Percentiles rank a stretch among this genome's conserved stretches.
These are phyloP conservation scores for Acanthisitta chloris DNA, from an alignment of 2,113 vertebrate genomes.

Conservation along the genomic window DNA sequence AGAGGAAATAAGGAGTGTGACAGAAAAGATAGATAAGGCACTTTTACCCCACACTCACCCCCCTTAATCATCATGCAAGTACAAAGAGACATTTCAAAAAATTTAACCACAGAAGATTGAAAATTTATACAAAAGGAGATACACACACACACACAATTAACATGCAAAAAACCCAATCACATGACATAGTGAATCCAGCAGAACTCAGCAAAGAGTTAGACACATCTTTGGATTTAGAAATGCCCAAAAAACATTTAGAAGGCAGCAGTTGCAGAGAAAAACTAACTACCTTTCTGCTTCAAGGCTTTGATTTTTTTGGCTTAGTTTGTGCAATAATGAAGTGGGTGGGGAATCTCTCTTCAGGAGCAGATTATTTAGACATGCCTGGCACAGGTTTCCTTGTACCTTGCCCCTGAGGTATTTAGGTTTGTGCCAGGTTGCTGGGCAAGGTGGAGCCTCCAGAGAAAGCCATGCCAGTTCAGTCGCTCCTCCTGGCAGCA, in stretches of 20 bases:
- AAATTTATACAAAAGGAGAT: neutral
- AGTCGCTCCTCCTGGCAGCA: neutral
- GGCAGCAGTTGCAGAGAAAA: neutral
- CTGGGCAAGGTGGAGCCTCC: neutral
- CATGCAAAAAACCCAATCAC: neutral
- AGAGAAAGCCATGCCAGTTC: neutral
- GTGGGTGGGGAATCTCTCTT: neutral
- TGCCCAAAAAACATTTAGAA: neutral
- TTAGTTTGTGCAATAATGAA: neutral
- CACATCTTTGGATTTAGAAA: neutral
- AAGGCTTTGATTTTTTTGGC: neutral
- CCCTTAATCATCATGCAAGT: neutral
- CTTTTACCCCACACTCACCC: neutral
- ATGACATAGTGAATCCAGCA: neutral
- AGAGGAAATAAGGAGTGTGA: neutral
- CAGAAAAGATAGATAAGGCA: neutral
- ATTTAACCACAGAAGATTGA: neutral
- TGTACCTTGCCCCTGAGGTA: neutral
- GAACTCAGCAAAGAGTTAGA: neutral
- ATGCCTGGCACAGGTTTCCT: neutral
- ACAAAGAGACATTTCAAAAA: constrained; percentile 1
- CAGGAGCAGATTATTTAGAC: neutral
- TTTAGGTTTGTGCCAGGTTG: neutral
- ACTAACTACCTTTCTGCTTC: neutral
- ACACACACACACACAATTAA: neutral